phyloP scores from a whole-genome alignment of 2,113 vertebrate genomes.

The human region DNA sequence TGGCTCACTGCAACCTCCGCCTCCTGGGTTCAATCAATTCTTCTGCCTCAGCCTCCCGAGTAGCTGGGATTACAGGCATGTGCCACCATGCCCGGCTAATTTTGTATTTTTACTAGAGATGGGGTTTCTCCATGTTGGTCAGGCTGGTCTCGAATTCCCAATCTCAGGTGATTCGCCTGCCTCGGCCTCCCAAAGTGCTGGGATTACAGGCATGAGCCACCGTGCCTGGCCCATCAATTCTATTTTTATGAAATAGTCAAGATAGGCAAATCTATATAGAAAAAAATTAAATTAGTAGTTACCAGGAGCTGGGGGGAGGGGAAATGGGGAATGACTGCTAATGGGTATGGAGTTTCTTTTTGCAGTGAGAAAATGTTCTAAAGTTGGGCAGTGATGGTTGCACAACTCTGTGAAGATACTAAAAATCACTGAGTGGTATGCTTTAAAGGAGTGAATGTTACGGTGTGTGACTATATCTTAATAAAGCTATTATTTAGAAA shows the following conservation, averaged over 20 bases:
- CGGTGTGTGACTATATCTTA: background rate
- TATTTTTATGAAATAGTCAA: background rate
- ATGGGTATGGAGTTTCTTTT: background rate
- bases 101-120: too few relatives aligned
- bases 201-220: too few relatives aligned
- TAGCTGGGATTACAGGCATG: too few relatives aligned
- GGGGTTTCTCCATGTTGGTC: too few relatives aligned
- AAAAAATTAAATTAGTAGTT: background rate
- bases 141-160: too few relatives aligned
- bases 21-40: too few relatives aligned
- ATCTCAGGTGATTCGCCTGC: too few relatives aligned
- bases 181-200: too few relatives aligned
- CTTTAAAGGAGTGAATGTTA: background rate
- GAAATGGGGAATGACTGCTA: background rate
- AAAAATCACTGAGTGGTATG: background rate
- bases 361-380: background rate
- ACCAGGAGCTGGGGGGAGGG: background rate
- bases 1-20: too few relatives aligned
- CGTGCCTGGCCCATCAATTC: background rate
- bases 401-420: background rate
- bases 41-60: too few relatives aligned
- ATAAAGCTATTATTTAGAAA: background rate
- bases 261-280: background rate
- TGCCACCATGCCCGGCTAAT: too few relatives aligned
- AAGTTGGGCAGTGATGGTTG: background rate